Evolutionary conservation across 2,888 invertebrate genomes (phyloP), one percentile per base, ranked within the genome.

Genomic region (Clostera curtula): DNA sequence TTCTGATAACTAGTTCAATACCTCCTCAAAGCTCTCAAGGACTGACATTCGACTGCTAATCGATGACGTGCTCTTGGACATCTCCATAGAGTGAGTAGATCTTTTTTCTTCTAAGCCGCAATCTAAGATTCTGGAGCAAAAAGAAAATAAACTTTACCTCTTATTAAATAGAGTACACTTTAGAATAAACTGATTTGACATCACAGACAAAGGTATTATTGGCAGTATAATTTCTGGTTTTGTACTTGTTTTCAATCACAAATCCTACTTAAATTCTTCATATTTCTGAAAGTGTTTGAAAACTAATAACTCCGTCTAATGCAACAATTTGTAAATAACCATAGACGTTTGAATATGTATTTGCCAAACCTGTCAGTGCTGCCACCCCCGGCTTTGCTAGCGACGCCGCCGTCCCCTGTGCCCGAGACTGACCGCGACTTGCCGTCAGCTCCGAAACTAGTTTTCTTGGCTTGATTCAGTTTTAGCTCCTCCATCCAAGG

Each of bases 401-500:
- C 50, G 9, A 51, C 40, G 2, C 52, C 56, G 2, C 43, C 25
- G 19, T 33, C 16, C n/a, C 61, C 68, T 0, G 61, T 62, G 11
- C 41, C 58, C 36, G 50, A 82, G 43, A 60, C 63, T 3, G 73
- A 64, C 3, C 69, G 50, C 10, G 73, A 44, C 49, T 77, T 74
- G 34, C 63, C 64, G 25, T 71, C 72, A 1, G 53, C 40, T 2
- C 54, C 59, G 31, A 58, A 76, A 62, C 85, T 85, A 10, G 87
- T 87, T 52, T 89, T 87, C 69, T 88, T 88, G 1, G 88, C 89
- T 65, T 93, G 93, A 54, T 90, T 92, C 40, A 91, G 85, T 58
- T 93, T 93, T 42, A 93, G 85, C 60, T 93, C 93, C 42, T 88
- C 90, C 86, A 93, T 90, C 93, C 93, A 93, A 0, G 93, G 93